Percentiles rank a stretch among this genome's conserved stretches.
Evolutionary conservation across 2,797 vertebrate genomes (phyloP).

Genomic region (Chrysocyon brachyurus): DNA sequence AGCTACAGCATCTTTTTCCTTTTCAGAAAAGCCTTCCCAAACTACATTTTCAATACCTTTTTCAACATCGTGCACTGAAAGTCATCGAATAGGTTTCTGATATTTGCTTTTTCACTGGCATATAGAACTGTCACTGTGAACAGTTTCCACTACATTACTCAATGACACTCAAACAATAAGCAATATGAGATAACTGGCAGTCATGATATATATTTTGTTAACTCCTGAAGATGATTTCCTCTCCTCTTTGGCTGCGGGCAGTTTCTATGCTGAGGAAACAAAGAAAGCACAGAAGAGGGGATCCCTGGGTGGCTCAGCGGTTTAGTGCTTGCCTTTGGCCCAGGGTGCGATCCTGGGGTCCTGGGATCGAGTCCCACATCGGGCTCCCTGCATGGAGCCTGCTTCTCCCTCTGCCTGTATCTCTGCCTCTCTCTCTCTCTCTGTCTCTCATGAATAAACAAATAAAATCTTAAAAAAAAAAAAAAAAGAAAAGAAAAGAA

Average conservation of each 20-base stretch:
- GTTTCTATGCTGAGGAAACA: neutral
- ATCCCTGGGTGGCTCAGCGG: too few species aligned
- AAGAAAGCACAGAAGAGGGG: neutral
- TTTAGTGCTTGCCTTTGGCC: too few species aligned
- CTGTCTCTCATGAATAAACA: too few species aligned
- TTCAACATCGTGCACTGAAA: neutral
- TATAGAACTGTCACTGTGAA: neutral
- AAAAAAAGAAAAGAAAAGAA: neutral
- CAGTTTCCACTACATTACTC: neutral
- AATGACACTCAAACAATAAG: neutral
- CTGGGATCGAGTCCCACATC: too few species aligned
- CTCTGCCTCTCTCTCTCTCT: too few species aligned
- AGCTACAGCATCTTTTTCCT: neutral
- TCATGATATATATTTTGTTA: neutral
- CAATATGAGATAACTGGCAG: neutral
- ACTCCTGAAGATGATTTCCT: neutral
- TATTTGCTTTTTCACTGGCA: neutral
- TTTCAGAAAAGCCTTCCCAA: neutral
- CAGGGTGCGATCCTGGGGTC: too few species aligned
- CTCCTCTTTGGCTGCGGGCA: neutral
- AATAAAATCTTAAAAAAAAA: too few species aligned
- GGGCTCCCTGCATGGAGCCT: too few species aligned
- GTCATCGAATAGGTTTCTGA: neutral
- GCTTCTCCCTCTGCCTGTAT: too few species aligned
- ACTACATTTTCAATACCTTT: conserved; percentile 1